Base-by-base conservation (phyloP, 2,797 vertebrate species). In the Acanthornis magna region DNA sequence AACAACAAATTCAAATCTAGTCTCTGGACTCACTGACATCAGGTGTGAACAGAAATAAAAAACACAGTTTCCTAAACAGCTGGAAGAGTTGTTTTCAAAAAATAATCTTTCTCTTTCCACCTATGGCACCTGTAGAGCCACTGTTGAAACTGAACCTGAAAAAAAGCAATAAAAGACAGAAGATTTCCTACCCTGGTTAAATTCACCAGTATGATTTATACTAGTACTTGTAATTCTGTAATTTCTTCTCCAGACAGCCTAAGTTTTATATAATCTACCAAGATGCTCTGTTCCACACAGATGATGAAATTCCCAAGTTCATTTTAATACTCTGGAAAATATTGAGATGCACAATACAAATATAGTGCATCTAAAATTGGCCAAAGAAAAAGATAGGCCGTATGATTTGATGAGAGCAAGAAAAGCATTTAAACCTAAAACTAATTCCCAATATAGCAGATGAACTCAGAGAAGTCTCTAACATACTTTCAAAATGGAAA, bases 1-100 rank as follows among this genome's bases (percentile, higher is more conserved):
- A 81, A 55, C 34, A 93, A 47, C 53, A 80, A 92, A 96, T 91
- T 91, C 77, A 94, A 95, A 72, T 79, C 80, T 78, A 68, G 15
- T 89, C 74, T 71, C 66, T 78, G 47, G 60, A 76, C 63, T 94
- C 86, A 91, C 11, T 84, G 75, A 72, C 43, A 27, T 85, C 58
- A 96, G 40, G 80, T 81, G 83, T 65, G 74, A 91, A 84, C 9
- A 94, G 61, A 67, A 96, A 79, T 67, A 55, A 87, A 77, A 91
- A 65, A 29, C 2, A 19, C 30, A 58, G 27, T 80, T 91, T 93
- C 74, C 38, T 75, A 91, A 95, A 93, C 17, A 94, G 43, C 18
- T 43, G 48, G 94, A 96, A 51, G 26, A 91, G 51, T 50, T 96
- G 29, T 83, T 96, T 90, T 66, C 19, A 32, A 66, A 91, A 90